Evolutionary conservation across 2,797 vertebrate genomes (phyloP).

Genomic region (Myotis planiceps): DNA sequence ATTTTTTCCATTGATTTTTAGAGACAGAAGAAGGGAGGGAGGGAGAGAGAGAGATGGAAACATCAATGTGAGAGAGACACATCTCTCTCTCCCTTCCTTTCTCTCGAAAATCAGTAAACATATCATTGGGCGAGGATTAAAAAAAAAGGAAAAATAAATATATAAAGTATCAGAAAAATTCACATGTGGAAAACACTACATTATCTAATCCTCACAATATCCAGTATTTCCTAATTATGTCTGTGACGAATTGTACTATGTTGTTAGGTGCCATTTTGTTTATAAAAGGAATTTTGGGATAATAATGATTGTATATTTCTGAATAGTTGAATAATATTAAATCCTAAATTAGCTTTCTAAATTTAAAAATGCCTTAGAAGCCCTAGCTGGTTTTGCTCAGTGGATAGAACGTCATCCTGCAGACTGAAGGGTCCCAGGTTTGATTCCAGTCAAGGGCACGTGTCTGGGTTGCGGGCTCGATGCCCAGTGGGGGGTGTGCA

Average conservation of each 20-base stretch:
- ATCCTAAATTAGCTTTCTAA: not conserved
- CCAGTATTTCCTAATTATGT: not conserved
- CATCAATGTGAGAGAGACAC: not conserved
- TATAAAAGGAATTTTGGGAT: not conserved
- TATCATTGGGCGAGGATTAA: not conserved
- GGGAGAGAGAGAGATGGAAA: not conserved
- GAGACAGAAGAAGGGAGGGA: too few relatives aligned
- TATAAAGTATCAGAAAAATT: not conserved
- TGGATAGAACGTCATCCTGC: too few relatives aligned
- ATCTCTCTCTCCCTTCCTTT: not conserved
- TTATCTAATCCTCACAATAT: slow-evolving; percentile 31
- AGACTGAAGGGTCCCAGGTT: too few relatives aligned
- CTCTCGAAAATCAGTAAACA: not conserved
- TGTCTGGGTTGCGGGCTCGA: too few relatives aligned
- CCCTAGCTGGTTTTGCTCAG: too few relatives aligned
- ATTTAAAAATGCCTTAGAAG: not conserved
- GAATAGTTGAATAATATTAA: slow-evolving; percentile 38
- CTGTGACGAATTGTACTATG: not conserved
- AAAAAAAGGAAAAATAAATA: not conserved
- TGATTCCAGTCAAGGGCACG: too few relatives aligned
- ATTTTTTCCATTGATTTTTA: too few relatives aligned
- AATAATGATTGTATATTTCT: not conserved
- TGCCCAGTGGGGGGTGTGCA: too few relatives aligned
- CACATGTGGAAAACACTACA: not conserved
- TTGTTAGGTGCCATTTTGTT: not conserved